Percentiles rank a stretch among this genome's conserved stretches.
These are phyloP conservation scores for Neoarius graeffei DNA, from an alignment of 2,113 vertebrate species.

Conservation along the genomic window DNA sequence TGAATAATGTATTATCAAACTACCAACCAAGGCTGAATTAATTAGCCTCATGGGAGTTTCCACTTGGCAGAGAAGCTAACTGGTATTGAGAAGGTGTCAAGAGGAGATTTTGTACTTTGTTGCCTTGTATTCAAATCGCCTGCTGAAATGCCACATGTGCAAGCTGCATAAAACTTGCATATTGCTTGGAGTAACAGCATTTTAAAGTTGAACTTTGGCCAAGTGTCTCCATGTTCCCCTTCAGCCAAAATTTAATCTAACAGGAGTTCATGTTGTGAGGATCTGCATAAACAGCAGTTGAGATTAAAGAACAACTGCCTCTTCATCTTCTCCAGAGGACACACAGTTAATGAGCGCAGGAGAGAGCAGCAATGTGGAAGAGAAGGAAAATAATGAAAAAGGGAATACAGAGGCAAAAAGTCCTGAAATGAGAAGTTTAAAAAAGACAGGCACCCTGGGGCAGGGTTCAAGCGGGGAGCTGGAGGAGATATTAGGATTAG, in stretches of 20 bases:
- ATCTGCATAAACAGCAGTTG: neutral
- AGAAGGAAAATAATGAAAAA: neutral
- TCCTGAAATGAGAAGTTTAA: constrained; percentile 20
- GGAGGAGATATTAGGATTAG: constrained; percentile 46
- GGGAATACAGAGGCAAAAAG: constrained; percentile 5
- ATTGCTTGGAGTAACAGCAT: neutral
- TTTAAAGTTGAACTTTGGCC: constrained; percentile 20
- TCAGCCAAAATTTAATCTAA: constrained; percentile 14
- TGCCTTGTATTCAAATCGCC: neutral
- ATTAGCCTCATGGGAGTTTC: constrained; percentile 12
- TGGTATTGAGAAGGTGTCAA: constrained; percentile 3
- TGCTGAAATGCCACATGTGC: constrained; percentile 1
- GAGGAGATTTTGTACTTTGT: neutral
- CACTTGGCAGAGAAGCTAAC: neutral
- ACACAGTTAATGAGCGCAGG: neutral
- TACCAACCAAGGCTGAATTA: neutral
- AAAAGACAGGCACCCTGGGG: neutral
- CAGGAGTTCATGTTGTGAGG: constrained; percentile 1
- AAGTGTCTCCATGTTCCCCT: neutral
- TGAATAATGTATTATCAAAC: neutral
- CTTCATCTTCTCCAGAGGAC: constrained; percentile 25
- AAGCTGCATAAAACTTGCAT: neutral
- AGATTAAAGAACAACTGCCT: constrained; percentile 24
- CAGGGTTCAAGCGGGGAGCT: constrained; percentile 17
- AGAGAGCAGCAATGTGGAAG: neutral